Evolutionary conservation across 2,113 vertebrate genomes (phyloP).

Genomic region (Haemorhous mexicanus): DNA sequence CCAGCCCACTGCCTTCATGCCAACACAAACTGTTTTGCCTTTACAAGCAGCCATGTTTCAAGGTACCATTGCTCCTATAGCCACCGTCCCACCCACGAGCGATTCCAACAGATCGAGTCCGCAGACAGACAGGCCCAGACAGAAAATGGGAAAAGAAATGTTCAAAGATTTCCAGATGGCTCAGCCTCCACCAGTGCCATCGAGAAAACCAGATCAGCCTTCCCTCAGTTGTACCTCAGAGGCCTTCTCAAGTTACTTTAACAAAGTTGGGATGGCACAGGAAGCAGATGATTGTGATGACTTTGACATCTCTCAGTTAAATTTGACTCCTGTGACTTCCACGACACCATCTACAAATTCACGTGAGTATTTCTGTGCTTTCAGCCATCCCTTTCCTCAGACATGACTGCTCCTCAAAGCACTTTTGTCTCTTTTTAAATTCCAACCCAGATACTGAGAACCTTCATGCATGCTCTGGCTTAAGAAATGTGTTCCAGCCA

Average conservation of each 20-base stretch:
- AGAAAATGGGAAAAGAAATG: conserved; percentile 93
- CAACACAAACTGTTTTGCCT: conserved; percentile 93
- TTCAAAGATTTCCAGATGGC: conserved; percentile 98
- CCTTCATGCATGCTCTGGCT: neutral
- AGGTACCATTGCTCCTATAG: conserved; percentile 84
- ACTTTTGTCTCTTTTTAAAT: neutral
- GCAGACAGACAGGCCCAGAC: conserved; percentile 84
- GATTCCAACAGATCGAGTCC: conserved; percentile 88
- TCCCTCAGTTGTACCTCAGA: conserved; percentile 91
- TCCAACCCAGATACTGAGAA: neutral
- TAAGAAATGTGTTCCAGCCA: neutral
- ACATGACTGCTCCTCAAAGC: neutral
- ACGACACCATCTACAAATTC: conserved; percentile 98
- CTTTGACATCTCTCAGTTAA: conserved; percentile 99
- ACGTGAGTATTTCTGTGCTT: conserved; percentile 79
- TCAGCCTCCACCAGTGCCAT: conserved; percentile 90
- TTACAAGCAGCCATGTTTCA: conserved; percentile 97
- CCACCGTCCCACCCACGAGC: conserved; percentile 79
- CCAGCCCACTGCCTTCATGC: conserved; percentile 94
- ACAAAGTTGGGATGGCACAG: conserved; percentile 94
- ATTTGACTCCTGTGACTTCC: conserved; percentile 97
- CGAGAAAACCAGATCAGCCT: conserved; percentile 87
- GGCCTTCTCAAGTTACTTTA: conserved; percentile 97
- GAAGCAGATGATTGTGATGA: conserved; percentile 98
- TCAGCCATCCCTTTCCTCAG: neutral